These are phyloP conservation scores for Myanophis thanlyinensis DNA, from an alignment of 2,113 vertebrate genomes.

Conservation along the genomic window DNA sequence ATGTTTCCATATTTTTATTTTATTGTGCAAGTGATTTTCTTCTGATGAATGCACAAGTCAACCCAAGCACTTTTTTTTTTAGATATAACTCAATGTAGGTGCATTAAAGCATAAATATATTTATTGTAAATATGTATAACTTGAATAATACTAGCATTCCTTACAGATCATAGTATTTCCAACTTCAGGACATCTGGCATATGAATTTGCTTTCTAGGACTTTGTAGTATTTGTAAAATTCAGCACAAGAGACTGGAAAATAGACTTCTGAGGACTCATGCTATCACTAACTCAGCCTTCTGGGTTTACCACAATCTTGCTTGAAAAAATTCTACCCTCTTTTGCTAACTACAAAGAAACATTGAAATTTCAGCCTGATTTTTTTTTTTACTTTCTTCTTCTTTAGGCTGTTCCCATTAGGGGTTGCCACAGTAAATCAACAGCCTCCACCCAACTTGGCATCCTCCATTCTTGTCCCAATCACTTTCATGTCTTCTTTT, in stretches of 20 bases:
- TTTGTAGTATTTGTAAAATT: background rate
- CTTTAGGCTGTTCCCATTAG: too few relatives aligned
- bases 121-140: background rate
- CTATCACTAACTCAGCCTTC: background rate
- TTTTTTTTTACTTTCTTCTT: too few relatives aligned
- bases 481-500: too few relatives aligned
- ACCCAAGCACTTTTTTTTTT: background rate
- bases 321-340: background rate
- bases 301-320: background rate
- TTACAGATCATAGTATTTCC: background rate
- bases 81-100: background rate
- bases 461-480: too few relatives aligned
- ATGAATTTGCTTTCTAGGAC: background rate
- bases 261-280: too few relatives aligned
- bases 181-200: background rate
- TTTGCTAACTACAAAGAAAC: background rate
- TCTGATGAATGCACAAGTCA: background rate
- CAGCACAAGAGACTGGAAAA: background rate
- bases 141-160: background rate
- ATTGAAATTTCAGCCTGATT: background rate
- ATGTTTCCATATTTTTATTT: background rate
- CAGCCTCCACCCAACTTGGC: too few relatives aligned
- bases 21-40: background rate
- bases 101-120: background rate
- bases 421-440: too few relatives aligned